These are phyloP conservation scores for Agrochola lychnidis DNA, from an alignment of 2,888 invertebrate species.

Conservation along the genomic window DNA sequence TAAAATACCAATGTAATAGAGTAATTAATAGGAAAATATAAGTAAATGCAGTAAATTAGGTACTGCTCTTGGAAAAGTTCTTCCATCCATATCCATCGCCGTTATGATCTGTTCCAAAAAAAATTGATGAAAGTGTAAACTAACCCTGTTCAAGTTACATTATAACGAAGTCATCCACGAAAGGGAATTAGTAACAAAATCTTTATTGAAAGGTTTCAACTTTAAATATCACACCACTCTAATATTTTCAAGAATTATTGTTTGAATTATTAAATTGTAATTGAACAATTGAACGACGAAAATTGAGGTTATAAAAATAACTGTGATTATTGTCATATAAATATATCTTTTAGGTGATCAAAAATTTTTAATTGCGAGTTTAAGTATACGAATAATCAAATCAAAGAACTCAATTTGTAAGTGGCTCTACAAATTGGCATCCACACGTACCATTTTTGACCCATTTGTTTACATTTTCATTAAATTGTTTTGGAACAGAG, in stretches of 20 bases:
- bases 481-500: background rate
- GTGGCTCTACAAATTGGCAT: background rate
- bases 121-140: background rate
- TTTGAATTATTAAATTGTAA: background rate
- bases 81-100: background rate
- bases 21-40: background rate
- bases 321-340: too few relatives aligned
- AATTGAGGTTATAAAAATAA: background rate
- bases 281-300: background rate
- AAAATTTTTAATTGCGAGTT: background rate
- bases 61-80: too few relatives aligned
- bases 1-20: background rate
- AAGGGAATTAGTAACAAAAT: background rate
- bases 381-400: too few relatives aligned
- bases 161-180: background rate
- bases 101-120: background rate
- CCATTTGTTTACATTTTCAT: background rate
- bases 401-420: background rate
- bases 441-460: too few relatives aligned
- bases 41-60: conserved; percentile 1
- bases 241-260: background rate
- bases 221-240: background rate
- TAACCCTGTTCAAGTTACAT: background rate
- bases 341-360: too few relatives aligned
- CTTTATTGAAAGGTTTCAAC: background rate